These are phyloP conservation scores for Brachionus koreanus DNA, from an alignment of 1,140 invertebrate genomes.

Conservation along the genomic window DNA sequence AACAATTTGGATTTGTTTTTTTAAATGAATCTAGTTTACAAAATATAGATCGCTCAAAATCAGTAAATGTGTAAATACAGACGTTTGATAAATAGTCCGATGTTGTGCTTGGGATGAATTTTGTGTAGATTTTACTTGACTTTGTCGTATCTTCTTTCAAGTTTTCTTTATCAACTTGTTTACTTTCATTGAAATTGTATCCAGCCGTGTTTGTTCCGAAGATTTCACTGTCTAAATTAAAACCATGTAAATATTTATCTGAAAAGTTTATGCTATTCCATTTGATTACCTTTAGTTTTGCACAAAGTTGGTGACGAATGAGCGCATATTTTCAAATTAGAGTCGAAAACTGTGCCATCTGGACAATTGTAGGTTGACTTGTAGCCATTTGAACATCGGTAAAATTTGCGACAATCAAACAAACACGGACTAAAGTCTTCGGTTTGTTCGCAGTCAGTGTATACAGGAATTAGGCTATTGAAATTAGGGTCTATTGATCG, in stretches of 20 bases:
- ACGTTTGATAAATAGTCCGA: conserved; percentile 21
- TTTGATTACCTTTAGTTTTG: not conserved
- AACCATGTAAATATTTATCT: not conserved
- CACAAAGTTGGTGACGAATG: not conserved
- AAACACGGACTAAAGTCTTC: conserved; percentile 15
- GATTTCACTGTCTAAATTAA: not conserved
- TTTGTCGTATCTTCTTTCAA: not conserved
- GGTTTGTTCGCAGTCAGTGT: not conserved
- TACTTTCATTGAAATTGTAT: conserved; percentile 7
- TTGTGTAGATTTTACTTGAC: not conserved
- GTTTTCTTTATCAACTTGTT: not conserved
- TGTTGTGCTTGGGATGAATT: not conserved
- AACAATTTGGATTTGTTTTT: conserved; percentile 28
- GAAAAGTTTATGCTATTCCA: not conserved
- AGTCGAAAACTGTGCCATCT: conserved; percentile 11
- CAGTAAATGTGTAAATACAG: conserved; percentile 36
- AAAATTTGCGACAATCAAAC: conserved; percentile 22
- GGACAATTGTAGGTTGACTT: conserved; percentile 3
- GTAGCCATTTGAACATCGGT: conserved; percentile 12
- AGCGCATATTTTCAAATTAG: not conserved
- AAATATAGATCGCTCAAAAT: conserved; percentile 35
- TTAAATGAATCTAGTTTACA: conserved; percentile 8
- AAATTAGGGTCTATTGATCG: conserved; percentile 8
- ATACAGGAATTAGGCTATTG: not conserved
- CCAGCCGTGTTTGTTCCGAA: not conserved